Base-by-base conservation (phyloP, 2,113 vertebrate genomes). In the Salvator merianae region DNA sequence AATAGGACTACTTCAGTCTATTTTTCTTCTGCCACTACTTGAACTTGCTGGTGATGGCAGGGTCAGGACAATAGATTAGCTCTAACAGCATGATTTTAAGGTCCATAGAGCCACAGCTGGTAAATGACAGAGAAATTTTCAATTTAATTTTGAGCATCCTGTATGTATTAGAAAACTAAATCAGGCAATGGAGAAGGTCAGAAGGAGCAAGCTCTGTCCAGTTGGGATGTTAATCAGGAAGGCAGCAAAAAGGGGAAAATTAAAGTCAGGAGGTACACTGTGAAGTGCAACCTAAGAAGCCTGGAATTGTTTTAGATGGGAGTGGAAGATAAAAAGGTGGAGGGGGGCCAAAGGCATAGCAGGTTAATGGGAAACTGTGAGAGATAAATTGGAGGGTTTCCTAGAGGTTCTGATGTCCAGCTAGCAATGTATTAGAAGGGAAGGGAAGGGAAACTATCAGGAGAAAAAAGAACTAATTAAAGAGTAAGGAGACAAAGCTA, bases 381-480 rank as follows among this genome's bases (percentile, higher is more conserved):
- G 83, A 86, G 84, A 92, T 90, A 91, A 94, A 93, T 92, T 88
- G 90, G 87, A 92, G 79, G 88, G 82, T 88, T 92, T 87, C 34
- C 90, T 89, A 89, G 86, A 72, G 92, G 91, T 79, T 91, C 84
- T 92, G 91, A 84, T 89, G 86, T 89, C 91, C 55, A 83, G 77
- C 53, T 86, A 93, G 88, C 88, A 92, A 92, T 88, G 88, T 90
- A 91, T 93, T 91, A 93, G 90, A 90, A 87, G 92, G 91, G 86
- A 92, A 89, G 87, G 87, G 91, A 91, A 87, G 13, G 65, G 84
- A 88, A 87, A 94, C 26, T 0, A 90, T 81, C 55, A 86, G 86
- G 73, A 38, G 88, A 90, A 93, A 92, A 89, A 89, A 91, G 85
- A 91, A 87, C 86, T 91, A 93, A 94, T 93, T 93, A 91, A 93